Evolutionary conservation across 2,113 vertebrate species (phyloP).

Genomic region (Hippocampus mohnikei): DNA sequence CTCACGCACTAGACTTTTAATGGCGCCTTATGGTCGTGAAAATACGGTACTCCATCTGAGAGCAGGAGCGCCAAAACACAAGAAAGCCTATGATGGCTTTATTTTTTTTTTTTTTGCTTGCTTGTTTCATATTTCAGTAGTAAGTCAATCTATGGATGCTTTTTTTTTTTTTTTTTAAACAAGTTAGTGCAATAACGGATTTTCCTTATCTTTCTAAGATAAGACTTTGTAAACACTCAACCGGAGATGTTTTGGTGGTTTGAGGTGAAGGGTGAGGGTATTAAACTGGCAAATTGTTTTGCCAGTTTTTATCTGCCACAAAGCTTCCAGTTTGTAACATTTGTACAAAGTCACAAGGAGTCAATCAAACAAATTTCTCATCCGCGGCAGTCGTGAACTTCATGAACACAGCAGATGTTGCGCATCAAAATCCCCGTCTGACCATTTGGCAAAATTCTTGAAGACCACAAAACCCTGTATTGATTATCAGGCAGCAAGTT

Average conservation of each 20-base stretch:
- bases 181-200: not conserved
- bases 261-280: not conserved
- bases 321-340: not conserved
- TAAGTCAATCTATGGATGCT: not conserved
- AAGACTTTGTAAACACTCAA: not conserved
- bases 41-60: not conserved
- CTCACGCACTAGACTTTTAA: no score
- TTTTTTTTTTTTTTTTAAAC: not conserved
- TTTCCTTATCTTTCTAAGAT: not conserved
- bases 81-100: not conserved
- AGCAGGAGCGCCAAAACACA: not conserved
- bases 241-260: not conserved
- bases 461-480: not conserved
- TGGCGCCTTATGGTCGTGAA: no score
- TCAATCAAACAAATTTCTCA: not conserved
- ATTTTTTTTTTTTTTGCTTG: not conserved
- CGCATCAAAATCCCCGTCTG: not conserved
- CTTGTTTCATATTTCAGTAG: not conserved
- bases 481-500: conserved; percentile 1
- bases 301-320: not conserved
- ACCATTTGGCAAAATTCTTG: not conserved
- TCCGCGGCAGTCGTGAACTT: not conserved
- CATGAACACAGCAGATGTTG: not conserved
- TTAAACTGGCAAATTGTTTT: not conserved
- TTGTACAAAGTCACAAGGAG: not conserved